Conservation (phyloP, 2,888 invertebrate genomes). For the Ctena decussata region DNA sequence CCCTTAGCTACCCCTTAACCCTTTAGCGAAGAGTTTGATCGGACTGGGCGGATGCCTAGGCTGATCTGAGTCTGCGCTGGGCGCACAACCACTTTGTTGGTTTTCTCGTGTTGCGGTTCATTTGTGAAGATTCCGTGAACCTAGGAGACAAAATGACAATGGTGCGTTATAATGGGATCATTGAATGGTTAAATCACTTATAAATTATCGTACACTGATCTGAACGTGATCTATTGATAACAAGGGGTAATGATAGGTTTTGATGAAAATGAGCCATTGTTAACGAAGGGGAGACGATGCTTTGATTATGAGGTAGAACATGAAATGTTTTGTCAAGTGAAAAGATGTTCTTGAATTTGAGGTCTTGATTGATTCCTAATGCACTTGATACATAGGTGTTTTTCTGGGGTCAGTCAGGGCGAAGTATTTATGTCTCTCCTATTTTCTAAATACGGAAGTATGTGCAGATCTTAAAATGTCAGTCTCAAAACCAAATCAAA, state of each 20-base stretch:
- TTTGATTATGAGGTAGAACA: conserved; percentile 39
- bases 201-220: conserved; percentile 4
- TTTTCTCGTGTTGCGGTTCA: too few relatives aligned
- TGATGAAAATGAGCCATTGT: conserved; percentile 45
- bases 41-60: too few relatives aligned
- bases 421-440: neutral
- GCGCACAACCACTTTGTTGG: too few relatives aligned
- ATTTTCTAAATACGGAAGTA: neutral
- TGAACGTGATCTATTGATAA: neutral
- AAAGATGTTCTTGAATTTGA: neutral
- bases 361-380: neutral
- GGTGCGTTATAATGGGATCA: conserved; percentile 9
- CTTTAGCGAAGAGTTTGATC: too few relatives aligned
- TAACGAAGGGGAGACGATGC: conserved; percentile 50
- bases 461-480: too few relatives aligned
- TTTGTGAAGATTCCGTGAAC: neutral
- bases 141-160: conserved; percentile 7
- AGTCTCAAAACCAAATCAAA: too few relatives aligned
- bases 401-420: conserved; percentile 1
- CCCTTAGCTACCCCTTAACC: too few relatives aligned
- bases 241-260: conserved; percentile 46
- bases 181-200: conserved; percentile 10
- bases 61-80: too few relatives aligned
- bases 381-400: neutral
- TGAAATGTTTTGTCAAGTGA: neutral